These are phyloP conservation scores for Cosmia pyralina DNA, from an alignment of 2,888 invertebrate species.

Conservation along the genomic window DNA sequence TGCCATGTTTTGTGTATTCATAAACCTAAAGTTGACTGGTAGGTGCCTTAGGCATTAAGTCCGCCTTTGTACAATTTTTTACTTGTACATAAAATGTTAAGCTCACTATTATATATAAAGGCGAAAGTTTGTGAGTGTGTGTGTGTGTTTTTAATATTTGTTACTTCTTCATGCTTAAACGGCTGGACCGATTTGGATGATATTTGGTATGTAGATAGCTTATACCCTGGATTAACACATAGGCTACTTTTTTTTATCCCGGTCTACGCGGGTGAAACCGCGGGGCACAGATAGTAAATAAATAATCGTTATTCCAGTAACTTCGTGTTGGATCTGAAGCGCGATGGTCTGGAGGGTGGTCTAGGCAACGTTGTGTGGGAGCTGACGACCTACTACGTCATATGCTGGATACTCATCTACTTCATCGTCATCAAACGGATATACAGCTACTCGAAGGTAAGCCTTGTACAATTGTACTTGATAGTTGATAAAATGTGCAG, in stretches of 20 bases:
- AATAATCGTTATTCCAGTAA: constrained; percentile 75
- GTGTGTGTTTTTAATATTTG: no score
- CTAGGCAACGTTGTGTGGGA: constrained; percentile 83
- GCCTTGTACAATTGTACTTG: neutral
- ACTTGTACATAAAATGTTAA: neutral
- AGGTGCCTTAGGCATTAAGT: no score
- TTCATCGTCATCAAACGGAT: constrained; percentile 82
- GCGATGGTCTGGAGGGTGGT: constrained; percentile 79
- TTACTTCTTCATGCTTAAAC: no score
- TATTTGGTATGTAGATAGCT: no score
- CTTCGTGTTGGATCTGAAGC: constrained; percentile 81
- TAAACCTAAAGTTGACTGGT: neutral
- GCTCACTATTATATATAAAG: no score
- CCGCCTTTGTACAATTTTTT: no score
- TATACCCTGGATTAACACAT: no score
- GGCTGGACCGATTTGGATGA: no score
- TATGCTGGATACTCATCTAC: constrained; percentile 84
- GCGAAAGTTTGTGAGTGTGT: no score
- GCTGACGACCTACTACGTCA: constrained; percentile 78
- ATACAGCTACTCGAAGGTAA: constrained; percentile 86
- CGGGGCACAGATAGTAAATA: no score
- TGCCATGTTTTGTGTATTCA: neutral
- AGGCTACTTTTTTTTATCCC: no score
- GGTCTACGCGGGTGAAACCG: no score
- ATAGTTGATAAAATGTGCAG: neutral